Evolutionary conservation across 2,797 vertebrate species (phyloP).

Genomic region (Schizopygopsis pylzovi): DNA sequence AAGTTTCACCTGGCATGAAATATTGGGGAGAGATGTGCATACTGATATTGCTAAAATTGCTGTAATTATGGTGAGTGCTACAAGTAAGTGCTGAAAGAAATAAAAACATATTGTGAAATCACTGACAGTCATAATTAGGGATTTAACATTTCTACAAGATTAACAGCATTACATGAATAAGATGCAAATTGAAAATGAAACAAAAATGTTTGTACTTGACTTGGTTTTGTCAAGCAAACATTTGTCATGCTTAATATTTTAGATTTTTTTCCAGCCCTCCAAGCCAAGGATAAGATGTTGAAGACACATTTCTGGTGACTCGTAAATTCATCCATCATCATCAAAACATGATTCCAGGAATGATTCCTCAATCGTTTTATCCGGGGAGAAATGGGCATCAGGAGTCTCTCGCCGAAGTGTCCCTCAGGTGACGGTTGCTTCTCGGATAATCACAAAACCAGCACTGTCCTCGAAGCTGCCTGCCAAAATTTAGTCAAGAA

Average conservation of each 20-base stretch:
- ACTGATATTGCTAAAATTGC: constrained; percentile 18
- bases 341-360: constrained; percentile 18
- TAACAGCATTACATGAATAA: not conserved
- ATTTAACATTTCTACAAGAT: constrained; percentile 7
- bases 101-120: constrained; percentile 8
- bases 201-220: not conserved
- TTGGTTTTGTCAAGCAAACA: not conserved
- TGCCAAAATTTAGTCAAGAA: not conserved
- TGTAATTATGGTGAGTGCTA: constrained; percentile 3
- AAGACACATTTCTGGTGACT: constrained; percentile 9
- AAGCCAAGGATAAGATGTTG: not conserved
- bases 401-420: not conserved
- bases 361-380: constrained; percentile 1
- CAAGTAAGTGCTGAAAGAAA: constrained; percentile 5
- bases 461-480: not conserved
- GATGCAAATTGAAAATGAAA: not conserved
- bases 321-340: not conserved
- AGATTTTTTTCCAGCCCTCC: not conserved
- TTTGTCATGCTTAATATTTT: constrained; percentile 19
- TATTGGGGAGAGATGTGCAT: not conserved
- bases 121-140: constrained; percentile 35
- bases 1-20: constrained; percentile 15
- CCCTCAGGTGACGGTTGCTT: constrained; percentile 18
- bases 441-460: not conserved
- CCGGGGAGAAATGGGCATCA: not conserved